phyloP scores from a whole-genome alignment of 1,140 invertebrate genomes.

The Lycorma delicatula region DNA sequence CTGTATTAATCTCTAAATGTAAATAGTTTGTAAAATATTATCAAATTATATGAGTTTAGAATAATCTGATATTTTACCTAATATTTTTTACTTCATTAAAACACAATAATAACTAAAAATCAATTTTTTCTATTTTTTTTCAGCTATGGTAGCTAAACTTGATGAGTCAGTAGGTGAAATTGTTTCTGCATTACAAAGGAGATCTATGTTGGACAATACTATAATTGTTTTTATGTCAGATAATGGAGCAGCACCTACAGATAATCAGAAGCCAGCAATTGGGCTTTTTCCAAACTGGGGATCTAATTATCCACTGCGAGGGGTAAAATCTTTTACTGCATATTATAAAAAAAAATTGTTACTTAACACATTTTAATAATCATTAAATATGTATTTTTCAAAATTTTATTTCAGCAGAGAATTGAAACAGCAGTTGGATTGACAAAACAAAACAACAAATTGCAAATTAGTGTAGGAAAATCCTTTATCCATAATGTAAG shows the following conservation, averaged over 20 bases:
- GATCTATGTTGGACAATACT: constrained; percentile 48
- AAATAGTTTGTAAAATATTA: too few relatives aligned
- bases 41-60: too few relatives aligned
- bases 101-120: too few relatives aligned
- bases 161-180: constrained; percentile 61
- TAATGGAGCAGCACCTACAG: constrained; percentile 48
- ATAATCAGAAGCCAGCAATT: constrained; percentile 43
- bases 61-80: too few relatives aligned
- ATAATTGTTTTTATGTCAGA: constrained; percentile 53
- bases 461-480: too few relatives aligned
- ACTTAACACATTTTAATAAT: too few relatives aligned
- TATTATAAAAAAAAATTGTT: not conserved
- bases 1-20: too few relatives aligned
- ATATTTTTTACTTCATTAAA: too few relatives aligned
- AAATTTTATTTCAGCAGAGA: not conserved
- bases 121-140: constrained; percentile 23
- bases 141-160: constrained; percentile 60
- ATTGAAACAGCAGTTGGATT: not conserved
- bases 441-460: too few relatives aligned
- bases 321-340: too few relatives aligned
- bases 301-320: constrained; percentile 58
- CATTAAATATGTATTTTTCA: not conserved
- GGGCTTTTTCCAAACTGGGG: constrained; percentile 47
- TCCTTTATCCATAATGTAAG: too few relatives aligned
- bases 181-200: constrained; percentile 46